A percentile compares a stretch with the other conserved stretches of the same genome.
Evolutionary conservation across 2,113 vertebrate species (phyloP).

Genomic region (Porphyrio hochstetteri): DNA sequence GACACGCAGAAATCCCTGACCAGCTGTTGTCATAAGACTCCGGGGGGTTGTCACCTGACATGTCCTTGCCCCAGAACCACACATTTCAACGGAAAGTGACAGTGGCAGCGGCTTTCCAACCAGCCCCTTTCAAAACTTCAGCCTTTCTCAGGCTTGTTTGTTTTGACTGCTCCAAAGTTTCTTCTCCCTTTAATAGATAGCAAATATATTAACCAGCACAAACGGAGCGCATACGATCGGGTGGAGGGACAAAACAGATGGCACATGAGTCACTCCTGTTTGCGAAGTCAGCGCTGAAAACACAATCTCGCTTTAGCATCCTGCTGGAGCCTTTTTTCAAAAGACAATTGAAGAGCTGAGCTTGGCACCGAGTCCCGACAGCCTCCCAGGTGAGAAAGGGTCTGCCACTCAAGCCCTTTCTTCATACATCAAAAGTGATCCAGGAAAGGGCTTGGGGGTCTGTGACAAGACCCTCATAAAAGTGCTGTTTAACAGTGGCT

Average conservation of each 20-base stretch:
- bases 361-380: background rate
- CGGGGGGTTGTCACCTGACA: background rate
- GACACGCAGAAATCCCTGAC: background rate
- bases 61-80: background rate
- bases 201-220: conserved; percentile 53
- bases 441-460: background rate
- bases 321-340: background rate
- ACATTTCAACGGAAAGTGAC: background rate
- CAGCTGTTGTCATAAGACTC: background rate
- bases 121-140: background rate
- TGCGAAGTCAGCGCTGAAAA: background rate
- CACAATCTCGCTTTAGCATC: conserved; percentile 22
- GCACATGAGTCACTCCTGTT: conserved; percentile 58
- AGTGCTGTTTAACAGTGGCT: background rate
- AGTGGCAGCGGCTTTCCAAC: background rate
- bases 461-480: background rate
- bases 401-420: background rate
- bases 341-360: background rate
- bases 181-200: conserved; percentile 48
- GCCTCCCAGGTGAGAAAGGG: background rate
- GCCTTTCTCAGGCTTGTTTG: conserved; percentile 32
- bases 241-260: conserved; percentile 57
- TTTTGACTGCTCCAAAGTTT: conserved; percentile 64
- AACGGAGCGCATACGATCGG: conserved; percentile 23
- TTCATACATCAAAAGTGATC: background rate